Evolutionary conservation across 92 coral and sea anemone genomes (phyloP), one percentile per base, ranked within the genome.

Genomic region (Umimayanthus kanabou): DNA sequence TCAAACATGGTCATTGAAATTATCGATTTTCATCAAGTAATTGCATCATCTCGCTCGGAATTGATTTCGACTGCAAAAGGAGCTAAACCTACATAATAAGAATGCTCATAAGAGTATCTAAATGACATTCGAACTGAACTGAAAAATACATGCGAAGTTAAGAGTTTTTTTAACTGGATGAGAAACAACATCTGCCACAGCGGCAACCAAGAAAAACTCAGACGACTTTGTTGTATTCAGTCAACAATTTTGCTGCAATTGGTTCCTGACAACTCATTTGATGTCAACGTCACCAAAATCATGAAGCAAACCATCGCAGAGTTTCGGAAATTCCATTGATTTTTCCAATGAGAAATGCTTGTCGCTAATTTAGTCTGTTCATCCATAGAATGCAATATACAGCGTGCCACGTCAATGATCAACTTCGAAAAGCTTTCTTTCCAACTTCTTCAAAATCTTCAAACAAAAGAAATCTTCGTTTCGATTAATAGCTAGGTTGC

Each of bases 291-390:
- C 22, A 4, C 39, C 65, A 25, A 47, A 77, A 77, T 22, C 28
- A 47, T 33, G 50, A 77, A 61, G 9, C 33, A 57, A 45, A 77
- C 39, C 47, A 77, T 45, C 20, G 37, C 58, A 20, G 47, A 45
- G 65, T 78, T 78, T 78, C 47, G 23, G 39, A 78, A 61, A 78
- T 78, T 78, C 47, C 28, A 45, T 78, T 37, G 40, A 49, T 78
- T 78, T 37, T 45, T 47, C 64, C 66, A 20, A 49, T 78, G 81
- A 77, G 81, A 77, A 77, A 77, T 66, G 47, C 81, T 77, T 77
- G 50, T 45, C 50, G 10, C 50, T 5, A 5, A 0, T 47, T 9
- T 78, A 22, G 66, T 78, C 81, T 28, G 40, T n/a, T 45, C 39
- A 78, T 78, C 81, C 66, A 4, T 78, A 45, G 81, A 49, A 78